phyloP scores from a whole-genome alignment of 2,113 vertebrate genomes.

The Hirundichthys speculiger region DNA sequence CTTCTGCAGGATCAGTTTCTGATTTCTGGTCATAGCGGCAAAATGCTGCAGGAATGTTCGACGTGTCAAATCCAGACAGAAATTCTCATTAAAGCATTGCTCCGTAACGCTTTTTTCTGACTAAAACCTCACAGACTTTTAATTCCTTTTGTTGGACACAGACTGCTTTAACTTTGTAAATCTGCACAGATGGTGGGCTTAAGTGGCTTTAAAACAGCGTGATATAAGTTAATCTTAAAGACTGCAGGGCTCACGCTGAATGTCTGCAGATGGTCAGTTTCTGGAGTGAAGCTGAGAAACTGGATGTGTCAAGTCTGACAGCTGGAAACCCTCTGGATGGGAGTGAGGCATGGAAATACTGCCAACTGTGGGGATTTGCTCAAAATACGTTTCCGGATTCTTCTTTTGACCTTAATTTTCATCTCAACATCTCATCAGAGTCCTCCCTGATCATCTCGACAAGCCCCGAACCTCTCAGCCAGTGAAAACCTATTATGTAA shows the following conservation, averaged over 20 bases:
- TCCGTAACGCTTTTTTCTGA: too few species aligned
- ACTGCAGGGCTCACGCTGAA: too few species aligned
- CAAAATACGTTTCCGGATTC: slow-evolving; percentile 3
- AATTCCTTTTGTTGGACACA: too few species aligned
- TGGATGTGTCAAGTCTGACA: slow-evolving; percentile 17
- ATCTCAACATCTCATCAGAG: slow-evolving; percentile 1
- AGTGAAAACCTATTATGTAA: slow-evolving; percentile 14
- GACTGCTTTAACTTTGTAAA: too few species aligned
- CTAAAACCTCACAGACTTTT: too few species aligned
- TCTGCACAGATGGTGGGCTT: too few species aligned
- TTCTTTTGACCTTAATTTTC: slow-evolving; percentile 32
- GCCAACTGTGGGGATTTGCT: slow-evolving; percentile 19
- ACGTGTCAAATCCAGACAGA: too few species aligned
- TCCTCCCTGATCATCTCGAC: slow-evolving; percentile 1
- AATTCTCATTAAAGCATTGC: too few species aligned
- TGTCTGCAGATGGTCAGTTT: too few species aligned
- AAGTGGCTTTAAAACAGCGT: too few species aligned
- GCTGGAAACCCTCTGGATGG: slow-evolving; percentile 20
- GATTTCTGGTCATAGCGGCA: not conserved
- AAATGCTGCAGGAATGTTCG: not conserved
- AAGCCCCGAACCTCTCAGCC: slow-evolving; percentile 3
- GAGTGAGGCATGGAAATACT: slow-evolving; percentile 12
- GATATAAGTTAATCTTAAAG: too few species aligned
- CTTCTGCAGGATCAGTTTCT: not conserved
- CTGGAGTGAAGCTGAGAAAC: slow-evolving; percentile 16